Conservation (phyloP, 30 jellyfish, hydroid and myxozoan genomes). For the Turritopsis rubra region DNA sequence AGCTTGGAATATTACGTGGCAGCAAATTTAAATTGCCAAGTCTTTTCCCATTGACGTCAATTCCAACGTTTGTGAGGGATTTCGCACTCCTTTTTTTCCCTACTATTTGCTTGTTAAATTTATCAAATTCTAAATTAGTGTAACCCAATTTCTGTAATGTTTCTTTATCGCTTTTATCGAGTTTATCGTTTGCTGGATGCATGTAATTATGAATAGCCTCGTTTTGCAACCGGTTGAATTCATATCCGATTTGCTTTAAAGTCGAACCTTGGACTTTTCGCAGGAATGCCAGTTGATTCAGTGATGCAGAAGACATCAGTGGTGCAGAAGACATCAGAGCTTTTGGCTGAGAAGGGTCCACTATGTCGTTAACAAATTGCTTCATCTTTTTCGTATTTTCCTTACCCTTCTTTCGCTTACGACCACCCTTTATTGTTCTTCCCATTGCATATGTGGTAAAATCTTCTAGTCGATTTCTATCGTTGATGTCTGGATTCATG, state of each 20-base stretch:
- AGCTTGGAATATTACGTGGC: not conserved
- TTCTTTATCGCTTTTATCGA: not conserved
- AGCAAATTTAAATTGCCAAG: not conserved
- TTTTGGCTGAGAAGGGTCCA: not conserved
- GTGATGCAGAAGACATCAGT: too few relatives aligned
- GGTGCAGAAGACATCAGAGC: not conserved
- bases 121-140: not conserved
- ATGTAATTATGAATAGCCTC: not conserved
- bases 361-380: not conserved
- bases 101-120: constrained; percentile 21
- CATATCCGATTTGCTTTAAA: not conserved
- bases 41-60: constrained; percentile 9
- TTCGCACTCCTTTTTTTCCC: constrained; percentile 23
- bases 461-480: constrained; percentile 1
- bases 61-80: not conserved
- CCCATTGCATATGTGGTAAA: constrained; percentile 7
- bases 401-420: not conserved
- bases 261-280: constrained; percentile 1
- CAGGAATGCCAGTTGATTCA: not conserved
- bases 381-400: not conserved
- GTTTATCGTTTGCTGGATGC: constrained; percentile 11
- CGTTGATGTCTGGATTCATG: constrained; percentile 9
- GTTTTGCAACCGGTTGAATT: not conserved
- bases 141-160: constrained; percentile 16
- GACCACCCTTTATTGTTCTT: not conserved